These are phyloP conservation scores for Mycalesis mineus DNA, from an alignment of 2,888 invertebrate genomes.

Conservation along the genomic window DNA sequence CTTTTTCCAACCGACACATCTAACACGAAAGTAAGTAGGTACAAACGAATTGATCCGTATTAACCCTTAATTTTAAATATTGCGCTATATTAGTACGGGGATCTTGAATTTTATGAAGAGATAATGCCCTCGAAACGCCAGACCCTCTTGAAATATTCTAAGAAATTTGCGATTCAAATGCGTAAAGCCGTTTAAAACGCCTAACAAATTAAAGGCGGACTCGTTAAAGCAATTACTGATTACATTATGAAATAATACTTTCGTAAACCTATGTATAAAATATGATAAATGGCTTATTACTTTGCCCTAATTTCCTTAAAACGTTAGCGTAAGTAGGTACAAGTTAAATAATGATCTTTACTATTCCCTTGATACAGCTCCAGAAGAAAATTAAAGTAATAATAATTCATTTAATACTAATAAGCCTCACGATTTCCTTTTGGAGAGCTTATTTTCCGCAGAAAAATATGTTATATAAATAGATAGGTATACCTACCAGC, in stretches of 20 bases:
- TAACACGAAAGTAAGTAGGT: neutral
- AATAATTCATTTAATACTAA: neutral
- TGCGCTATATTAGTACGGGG: slow-evolving; percentile 66
- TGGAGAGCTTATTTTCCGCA: no score
- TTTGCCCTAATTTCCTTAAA: slow-evolving; percentile 4
- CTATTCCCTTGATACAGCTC: neutral
- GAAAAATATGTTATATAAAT: no score
- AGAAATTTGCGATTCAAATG: slow-evolving; percentile 79
- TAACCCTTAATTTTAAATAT: slow-evolving; percentile 57
- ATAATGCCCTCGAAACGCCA: slow-evolving; percentile 73
- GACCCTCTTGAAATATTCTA: slow-evolving; percentile 76
- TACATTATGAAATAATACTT: slow-evolving; percentile 69
- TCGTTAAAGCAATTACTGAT: slow-evolving; percentile 77
- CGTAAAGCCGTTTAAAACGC: slow-evolving; percentile 77
- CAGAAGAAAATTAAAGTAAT: neutral
- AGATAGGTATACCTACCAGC: no score
- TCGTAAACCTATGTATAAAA: slow-evolving; percentile 27
- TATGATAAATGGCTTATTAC: slow-evolving; percentile 17
- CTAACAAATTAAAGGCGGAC: slow-evolving; percentile 77
- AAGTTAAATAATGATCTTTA: neutral
- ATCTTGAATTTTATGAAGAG: slow-evolving; percentile 77
- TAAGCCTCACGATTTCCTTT: no score
- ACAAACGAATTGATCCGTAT: slow-evolving; percentile 29
- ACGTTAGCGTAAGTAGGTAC: neutral
- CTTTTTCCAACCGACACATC: neutral